phyloP scores from a whole-genome alignment of 2,113 vertebrate genomes.

The Atherinomorus stipes region DNA sequence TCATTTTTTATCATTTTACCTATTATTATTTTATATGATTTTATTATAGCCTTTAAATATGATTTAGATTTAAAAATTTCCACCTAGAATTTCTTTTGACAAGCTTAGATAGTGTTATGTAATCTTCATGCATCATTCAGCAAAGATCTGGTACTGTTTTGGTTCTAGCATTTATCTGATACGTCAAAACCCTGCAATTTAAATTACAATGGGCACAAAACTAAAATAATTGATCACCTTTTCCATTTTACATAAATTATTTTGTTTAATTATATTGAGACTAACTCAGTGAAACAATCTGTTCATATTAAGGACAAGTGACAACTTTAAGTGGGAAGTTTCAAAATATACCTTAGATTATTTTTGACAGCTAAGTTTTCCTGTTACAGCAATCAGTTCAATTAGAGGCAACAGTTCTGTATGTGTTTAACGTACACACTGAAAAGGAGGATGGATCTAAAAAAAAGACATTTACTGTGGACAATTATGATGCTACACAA shows the following conservation, averaged over 20 bases:
- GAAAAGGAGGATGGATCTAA: background rate
- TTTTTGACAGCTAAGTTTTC: no score
- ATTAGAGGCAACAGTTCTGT: background rate
- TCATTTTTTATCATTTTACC: no score
- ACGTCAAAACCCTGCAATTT: background rate
- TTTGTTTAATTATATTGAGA: background rate
- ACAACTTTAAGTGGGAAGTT: background rate
- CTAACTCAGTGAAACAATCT: background rate
- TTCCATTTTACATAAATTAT: background rate
- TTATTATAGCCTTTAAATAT: no score
- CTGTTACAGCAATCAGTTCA: background rate
- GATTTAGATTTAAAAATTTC: no score
- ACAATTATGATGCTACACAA: background rate
- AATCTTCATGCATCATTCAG: background rate
- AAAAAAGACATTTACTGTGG: constrained; percentile 7
- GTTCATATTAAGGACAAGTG: background rate
- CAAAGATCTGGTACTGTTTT: background rate
- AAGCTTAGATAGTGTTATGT: background rate
- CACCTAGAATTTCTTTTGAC: no score
- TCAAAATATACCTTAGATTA: background rate
- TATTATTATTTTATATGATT: no score
- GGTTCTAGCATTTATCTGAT: background rate
- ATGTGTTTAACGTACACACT: background rate
- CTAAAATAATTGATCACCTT: background rate
- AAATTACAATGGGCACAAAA: background rate